Base-by-base conservation (phyloP, 2,797 vertebrate species). In the Chromis chromis region DNA sequence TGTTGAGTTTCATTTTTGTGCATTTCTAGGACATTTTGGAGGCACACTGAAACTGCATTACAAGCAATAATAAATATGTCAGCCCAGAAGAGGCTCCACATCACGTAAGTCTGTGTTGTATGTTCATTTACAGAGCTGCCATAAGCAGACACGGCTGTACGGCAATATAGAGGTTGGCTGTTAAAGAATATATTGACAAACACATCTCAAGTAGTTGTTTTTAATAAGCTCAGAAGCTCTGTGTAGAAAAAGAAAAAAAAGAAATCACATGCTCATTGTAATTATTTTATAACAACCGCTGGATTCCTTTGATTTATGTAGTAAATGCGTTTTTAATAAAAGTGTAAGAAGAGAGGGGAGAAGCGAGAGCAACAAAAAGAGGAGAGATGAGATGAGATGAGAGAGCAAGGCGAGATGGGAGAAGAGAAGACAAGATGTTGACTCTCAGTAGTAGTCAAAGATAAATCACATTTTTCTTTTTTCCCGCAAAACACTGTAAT, bases 121-220 rank as follows among this genome's bases (percentile, higher is more conserved):
- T 65, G 25, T 39, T 49, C 73, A 50, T 21, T 14, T 52, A 33
- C 24, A 4, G 21, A 17, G 16, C 42, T 22, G 19, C 40, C n/a
- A 39, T 16, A 56, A 19, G 33, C 25, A 76, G 5, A 75, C 40
- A 12, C 4, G 13, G 42, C 36, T 57, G 49, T 48, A n/a, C n/a
- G n/a, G 21, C 39, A 66, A 40, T 24, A 22, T 5, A 21, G 27
- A 62, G 31, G 93, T 93, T 93, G 91, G 91, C 39, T 6, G 95
- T 95, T 96, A 95, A 95, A 94, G 93, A 96, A 96, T 94, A 95
- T 95, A 96, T 96, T 96, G 96, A 96, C 96, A 97, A 96, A 96
- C 94, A 96, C 95, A 94, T 95, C 95, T 97, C 94, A 96, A 94
- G 94, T 95, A 95, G 96, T 92, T 94, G 94, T 95, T 96, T 97